Conservation (phyloP, 35 echinoderm and acorn worm species). For the Hemicentrotus pulcherrimus region DNA sequence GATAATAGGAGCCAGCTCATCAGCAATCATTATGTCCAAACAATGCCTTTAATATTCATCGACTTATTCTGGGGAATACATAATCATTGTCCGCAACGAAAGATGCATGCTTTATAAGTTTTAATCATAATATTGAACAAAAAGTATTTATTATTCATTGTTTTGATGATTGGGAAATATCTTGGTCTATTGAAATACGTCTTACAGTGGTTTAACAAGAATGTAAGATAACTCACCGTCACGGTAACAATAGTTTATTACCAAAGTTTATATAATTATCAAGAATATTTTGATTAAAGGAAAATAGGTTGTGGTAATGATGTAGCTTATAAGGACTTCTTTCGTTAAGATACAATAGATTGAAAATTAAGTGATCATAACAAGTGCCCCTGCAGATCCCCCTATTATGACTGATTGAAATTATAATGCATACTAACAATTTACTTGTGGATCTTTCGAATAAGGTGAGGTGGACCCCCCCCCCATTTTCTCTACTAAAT, state of each 20-base stretch:
- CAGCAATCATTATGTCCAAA: neutral
- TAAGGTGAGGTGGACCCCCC: neutral
- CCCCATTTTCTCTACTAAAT: neutral
- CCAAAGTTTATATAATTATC: neutral
- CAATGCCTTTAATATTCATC: neutral
- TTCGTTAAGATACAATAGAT: neutral
- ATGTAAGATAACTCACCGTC: neutral
- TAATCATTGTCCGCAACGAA: neutral
- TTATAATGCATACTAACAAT: too few relatives aligned
- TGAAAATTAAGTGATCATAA: too few relatives aligned
- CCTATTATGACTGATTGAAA: too few relatives aligned
- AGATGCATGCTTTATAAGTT: neutral
- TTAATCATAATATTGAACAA: neutral
- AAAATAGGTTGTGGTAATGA: neutral
- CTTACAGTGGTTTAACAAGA: neutral
- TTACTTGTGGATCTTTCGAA: too few relatives aligned
- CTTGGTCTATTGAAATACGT: neutral
- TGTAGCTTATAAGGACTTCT: neutral
- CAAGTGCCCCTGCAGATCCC: too few relatives aligned
- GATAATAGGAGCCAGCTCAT: neutral
- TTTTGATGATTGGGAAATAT: neutral
- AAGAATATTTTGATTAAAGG: neutral
- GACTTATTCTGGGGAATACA: neutral
- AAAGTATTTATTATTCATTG: neutral
- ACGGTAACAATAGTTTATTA: neutral